Base-by-base conservation (phyloP, 2,113 vertebrate species). In the Chlamydotis undulata region DNA sequence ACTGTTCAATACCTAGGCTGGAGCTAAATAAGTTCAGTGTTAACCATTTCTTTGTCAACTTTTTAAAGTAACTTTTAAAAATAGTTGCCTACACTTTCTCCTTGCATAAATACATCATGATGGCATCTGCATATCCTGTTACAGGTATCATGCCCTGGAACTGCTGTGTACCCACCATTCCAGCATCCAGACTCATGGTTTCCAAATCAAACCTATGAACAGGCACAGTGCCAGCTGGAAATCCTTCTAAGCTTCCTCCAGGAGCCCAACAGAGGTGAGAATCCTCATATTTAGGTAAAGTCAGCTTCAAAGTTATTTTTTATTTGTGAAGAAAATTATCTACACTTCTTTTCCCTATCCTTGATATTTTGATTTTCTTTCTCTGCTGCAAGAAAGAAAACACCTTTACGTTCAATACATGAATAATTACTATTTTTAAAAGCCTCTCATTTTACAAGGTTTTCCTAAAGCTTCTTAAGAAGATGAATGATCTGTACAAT, bases 381-480 rank as follows among this genome's bases (percentile, higher is more conserved):
- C 60, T 68, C 43, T 65, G 39, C 77, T 68, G 56, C 64, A 92
- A 77, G 53, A 22, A 81, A 26, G 78, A 90, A 89, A 92, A 82
- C 14, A 82, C 6, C 50, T 89, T 75, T 79, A 76, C 1, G 4
- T 87, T 94, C 74, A 87, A 56, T 33, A 90, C 28, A 87, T 4
- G 7, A 93, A 88, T 28, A 64, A 43, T 5, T 33, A 43, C 41
- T 43, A 70, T 37, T 65, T 84, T 93, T 87, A 41, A 79, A 96
- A 95, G 43, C 49, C 57, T 79, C 45, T 28, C 28, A 67, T 79
- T 91, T 96, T 76, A 52, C 39, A 94, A 56, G 53, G n/a, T 63
- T 93, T 94, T 87, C 25, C 74, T 87, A 82, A 84, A 89, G 83
- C 64, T 69, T 87, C 73, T 81, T 35, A 60, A 84, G 73, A 93